Percentiles rank a stretch among this genome's conserved stretches.
Conservation (phyloP, 1,140 invertebrate species). For the Drosophila jambulina region DNA sequence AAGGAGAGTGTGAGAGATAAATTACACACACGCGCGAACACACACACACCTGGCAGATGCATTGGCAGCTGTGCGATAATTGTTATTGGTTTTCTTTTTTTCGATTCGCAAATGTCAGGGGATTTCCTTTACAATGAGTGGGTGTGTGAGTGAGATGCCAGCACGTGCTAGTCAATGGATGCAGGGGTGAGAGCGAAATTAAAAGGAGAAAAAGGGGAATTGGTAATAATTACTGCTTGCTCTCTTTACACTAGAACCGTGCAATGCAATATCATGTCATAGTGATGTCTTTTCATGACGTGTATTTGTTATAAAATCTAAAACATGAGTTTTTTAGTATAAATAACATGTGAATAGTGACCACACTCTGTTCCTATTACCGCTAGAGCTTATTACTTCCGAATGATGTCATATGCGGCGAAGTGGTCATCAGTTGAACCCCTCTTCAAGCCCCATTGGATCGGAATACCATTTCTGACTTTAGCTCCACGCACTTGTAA, state of each 20-base stretch:
- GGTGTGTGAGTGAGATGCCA: slow-evolving; percentile 12
- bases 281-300: background rate
- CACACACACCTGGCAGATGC: slow-evolving; percentile 21
- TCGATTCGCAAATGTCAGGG: slow-evolving; percentile 28
- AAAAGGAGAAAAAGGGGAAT: no score
- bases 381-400: slow-evolving; percentile 21
- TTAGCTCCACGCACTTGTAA: slow-evolving; percentile 33
- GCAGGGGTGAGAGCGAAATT: background rate
- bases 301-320: background rate
- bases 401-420: slow-evolving; percentile 33
- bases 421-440: slow-evolving; percentile 10
- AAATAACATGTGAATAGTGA: background rate
- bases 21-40: slow-evolving; percentile 7
- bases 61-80: slow-evolving; percentile 59
- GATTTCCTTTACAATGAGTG: slow-evolving; percentile 27
- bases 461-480: slow-evolving; percentile 7
- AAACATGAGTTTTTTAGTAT: background rate
- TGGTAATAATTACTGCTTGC: background rate
- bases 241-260: no score
- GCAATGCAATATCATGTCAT: background rate
- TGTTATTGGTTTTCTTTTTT: slow-evolving; percentile 54
- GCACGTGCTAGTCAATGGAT: slow-evolving; percentile 29
- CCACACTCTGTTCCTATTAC: background rate
- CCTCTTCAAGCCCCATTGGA: background rate
- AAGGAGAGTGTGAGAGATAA: slow-evolving; percentile 8